Base-by-base conservation (phyloP, 1,140 invertebrate species). In the Brachionus manjavacas region DNA sequence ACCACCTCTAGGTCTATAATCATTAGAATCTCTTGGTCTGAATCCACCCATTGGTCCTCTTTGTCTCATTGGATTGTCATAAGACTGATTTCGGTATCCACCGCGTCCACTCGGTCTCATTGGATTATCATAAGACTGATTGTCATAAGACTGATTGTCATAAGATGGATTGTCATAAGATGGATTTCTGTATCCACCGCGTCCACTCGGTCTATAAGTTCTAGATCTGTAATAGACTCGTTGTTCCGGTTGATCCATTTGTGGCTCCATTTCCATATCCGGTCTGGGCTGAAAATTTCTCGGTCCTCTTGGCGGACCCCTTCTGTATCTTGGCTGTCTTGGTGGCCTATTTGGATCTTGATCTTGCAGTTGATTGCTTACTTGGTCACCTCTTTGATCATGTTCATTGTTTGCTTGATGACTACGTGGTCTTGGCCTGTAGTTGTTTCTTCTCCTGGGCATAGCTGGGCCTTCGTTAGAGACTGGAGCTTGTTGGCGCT, bases 201-300 rank as follows among this genome's bases (percentile, higher is more conserved):
- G 72, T 14, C 41, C 72, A 49, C 70, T 74, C 9, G 70, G 39
- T 74, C 70, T 74, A 41, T 74, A 74, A 23, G 70, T 74, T 76
- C 72, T 76, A 14, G 72, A 23, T 76, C 43, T 46, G 43, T 76
- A 76, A 23, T 25, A 76, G 4, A n/a, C 41, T 46, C 72, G n/a
- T 12, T 46, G 39, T 11, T 25, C 41, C 12, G 41, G 41, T 31
- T 25, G 43, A 2, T 35, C 35, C 35, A 25, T 23, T 49, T 49
- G 43, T 31, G 23, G 72, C 25, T 76, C 23, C 41, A 25, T 43
- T 14, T 76, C 72, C 41, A 31, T 39, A 4, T 43, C 35, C 0
- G 25, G 64, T 74, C 70, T 74, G 35, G 31, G 70, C 41, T 74
- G 70, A n/a, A 28, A 28, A 70, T 70, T 70, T 70, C 70, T 39